phyloP scores from a whole-genome alignment of 2,888 invertebrate genomes.

The Limnephilus rhombicus region DNA sequence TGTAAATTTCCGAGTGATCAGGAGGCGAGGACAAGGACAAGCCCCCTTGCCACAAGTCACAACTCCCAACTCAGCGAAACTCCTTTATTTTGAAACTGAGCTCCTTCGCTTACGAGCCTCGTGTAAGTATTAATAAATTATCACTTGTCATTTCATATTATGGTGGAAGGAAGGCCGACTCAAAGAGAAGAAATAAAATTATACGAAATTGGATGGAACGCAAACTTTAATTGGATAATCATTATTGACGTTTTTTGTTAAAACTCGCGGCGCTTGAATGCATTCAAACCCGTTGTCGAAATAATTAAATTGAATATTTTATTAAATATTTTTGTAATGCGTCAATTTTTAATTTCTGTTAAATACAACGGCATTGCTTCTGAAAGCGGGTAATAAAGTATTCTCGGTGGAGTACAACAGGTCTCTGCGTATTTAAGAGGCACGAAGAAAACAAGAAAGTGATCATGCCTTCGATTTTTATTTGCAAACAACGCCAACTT shows the following conservation, averaged over 20 bases:
- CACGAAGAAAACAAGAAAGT: slow-evolving; percentile 17
- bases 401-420: background rate
- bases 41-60: slow-evolving; percentile 8
- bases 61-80: background rate
- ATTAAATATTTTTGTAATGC: background rate
- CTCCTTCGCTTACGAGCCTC: slow-evolving; percentile 38
- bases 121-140: slow-evolving; percentile 42
- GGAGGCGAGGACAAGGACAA: background rate
- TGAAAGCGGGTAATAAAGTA: background rate
- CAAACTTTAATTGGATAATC: slow-evolving; percentile 36
- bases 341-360: background rate
- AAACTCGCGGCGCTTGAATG: background rate
- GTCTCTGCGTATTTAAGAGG: slow-evolving; percentile 16
- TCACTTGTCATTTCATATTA: slow-evolving; percentile 37
- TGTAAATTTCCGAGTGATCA: background rate
- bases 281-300: background rate
- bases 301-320: slow-evolving; percentile 12
- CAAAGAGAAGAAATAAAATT: slow-evolving; percentile 24
- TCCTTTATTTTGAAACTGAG: slow-evolving; percentile 15
- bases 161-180: slow-evolving; percentile 4
- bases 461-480: background rate
- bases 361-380: background rate
- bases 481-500: slow-evolving; percentile 6
- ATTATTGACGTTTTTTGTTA: slow-evolving; percentile 37
- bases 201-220: slow-evolving; percentile 17